phyloP scores from a whole-genome alignment of 2,888 invertebrate genomes.

The Epinotia brunnichana region DNA sequence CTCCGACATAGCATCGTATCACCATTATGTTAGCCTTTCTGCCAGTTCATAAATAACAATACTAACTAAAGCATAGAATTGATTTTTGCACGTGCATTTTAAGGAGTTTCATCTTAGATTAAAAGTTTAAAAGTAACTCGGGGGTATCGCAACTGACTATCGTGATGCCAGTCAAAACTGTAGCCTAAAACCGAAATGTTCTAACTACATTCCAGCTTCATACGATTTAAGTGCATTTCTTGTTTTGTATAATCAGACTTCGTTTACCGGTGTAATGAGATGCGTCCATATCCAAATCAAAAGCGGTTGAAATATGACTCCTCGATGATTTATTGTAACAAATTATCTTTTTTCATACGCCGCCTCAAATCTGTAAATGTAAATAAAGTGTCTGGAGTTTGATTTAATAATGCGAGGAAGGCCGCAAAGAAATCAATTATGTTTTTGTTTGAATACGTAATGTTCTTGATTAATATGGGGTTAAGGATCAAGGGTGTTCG shows the following conservation, averaged over 20 bases:
- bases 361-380: conserved; percentile 71
- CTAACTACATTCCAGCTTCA: neutral
- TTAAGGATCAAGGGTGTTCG: conserved; percentile 38
- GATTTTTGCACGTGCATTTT: neutral
- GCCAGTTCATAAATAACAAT: conserved; percentile 3
- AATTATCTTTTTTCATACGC: conserved; percentile 70
- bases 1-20: conserved; percentile 10
- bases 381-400: conserved; percentile 73
- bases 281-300: conserved; percentile 49
- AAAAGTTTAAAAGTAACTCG: conserved; percentile 4
- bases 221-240: neutral
- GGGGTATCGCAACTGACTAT: conserved; percentile 19
- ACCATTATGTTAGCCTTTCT: conserved; percentile 2
- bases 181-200: conserved; percentile 1
- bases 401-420: conserved; percentile 68
- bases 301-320: conserved; percentile 65
- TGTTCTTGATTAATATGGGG: conserved; percentile 44
- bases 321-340: conserved; percentile 74
- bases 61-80: neutral
- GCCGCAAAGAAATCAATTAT: conserved; percentile 56
- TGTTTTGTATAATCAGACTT: conserved; percentile 44
- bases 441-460: conserved; percentile 60
- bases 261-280: conserved; percentile 72
- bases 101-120: conserved; percentile 19
- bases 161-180: conserved; percentile 10